Conservation (phyloP, 2,113 vertebrate species). For the zebrafish (Danio rerio) region GRCz12tu NC_133188.1:751501-752000, state of each 20-base stretch:
- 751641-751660: slow-evolving; percentile 75
- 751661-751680: slow-evolving; percentile 84
- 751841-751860: no score
- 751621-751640: slow-evolving; percentile 85
- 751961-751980: no score
- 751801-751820: no score
- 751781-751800: no score
- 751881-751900: no score
- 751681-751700: neutral
- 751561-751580: slow-evolving; percentile 84
- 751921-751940: no score
- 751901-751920: no score
- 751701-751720: neutral
- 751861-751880: no score
- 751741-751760: neutral
- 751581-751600: slow-evolving; percentile 84
- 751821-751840: no score
- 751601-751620: slow-evolving; percentile 85
- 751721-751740: neutral
- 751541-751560: slow-evolving; percentile 77
- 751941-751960: no score
- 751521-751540: neutral
- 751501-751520: neutral
- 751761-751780: no score
- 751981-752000: no score